Evolutionary conservation across 2,113 vertebrate species (phyloP), one percentile per base, ranked within the genome.

Genomic region (Corythornis madagascariensis): DNA sequence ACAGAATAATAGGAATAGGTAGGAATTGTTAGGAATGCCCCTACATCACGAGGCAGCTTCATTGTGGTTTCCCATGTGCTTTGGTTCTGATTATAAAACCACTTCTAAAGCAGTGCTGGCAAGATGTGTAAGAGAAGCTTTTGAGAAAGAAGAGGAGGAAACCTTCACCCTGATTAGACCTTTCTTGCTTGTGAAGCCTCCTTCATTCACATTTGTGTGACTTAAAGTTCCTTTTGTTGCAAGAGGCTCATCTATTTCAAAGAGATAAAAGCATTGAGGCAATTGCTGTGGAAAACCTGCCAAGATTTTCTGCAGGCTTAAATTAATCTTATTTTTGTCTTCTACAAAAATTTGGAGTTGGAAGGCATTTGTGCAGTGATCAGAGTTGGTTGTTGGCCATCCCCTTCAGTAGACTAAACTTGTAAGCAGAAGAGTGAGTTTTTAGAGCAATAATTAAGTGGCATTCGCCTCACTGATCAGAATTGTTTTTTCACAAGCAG

Each of bases 261-360:
- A 92, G 89, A 93, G 77, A 96, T 72, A 86, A 96, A 94, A 92
- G 77, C 81, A 18, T 33, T 28, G 0, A 89, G 81, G 74, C 93
- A 72, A 11, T 72, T 48, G 61, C 89, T 89, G 52, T 59, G 86
- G 71, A 92, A 90, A 87, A 86, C 59, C 59, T 94, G 86, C 93
- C 92, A 91, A 80, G 74, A 73, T 93, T 84, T 93, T 71, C 89
- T 92, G 7, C 22, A 60, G 80, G 70, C 95, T 93, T 90, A 66
- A 92, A 94, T 92, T 75, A 90, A 95, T 93, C 89, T 94, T 45
- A 26, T 88, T 88, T 63, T 89, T 84, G 86, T 69, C 29, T 69
- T 9, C 31, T 52, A 13, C 55, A 57, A 2, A 84, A 74, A 33
- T 73, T 28, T 61, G 55, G 63, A 75, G 7, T 60, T 8, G 64